Evolutionary conservation across 2,797 vertebrate genomes (phyloP).

Genomic region (Sciurus carolinensis): DNA sequence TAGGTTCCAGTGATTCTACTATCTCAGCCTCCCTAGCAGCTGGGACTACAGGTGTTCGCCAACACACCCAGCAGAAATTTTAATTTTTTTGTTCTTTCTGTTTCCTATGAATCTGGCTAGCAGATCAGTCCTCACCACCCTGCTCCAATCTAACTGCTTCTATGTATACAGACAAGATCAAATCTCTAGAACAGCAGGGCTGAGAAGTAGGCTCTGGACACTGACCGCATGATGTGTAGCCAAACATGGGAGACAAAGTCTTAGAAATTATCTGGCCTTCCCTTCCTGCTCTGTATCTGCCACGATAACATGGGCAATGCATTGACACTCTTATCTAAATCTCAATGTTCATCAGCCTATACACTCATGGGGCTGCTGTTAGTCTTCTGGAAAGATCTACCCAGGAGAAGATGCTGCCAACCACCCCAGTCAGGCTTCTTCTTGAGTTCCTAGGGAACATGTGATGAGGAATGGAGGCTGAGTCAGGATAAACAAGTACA

Average conservation of each 20-base stretch:
- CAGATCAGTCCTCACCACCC: neutral
- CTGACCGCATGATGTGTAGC: neutral
- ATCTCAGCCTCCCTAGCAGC: neutral
- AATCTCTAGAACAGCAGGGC: neutral
- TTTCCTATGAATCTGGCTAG: neutral
- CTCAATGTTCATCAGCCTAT: neutral
- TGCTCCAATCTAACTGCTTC: neutral
- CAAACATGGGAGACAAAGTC: neutral
- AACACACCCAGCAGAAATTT: neutral
- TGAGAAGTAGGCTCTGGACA: neutral
- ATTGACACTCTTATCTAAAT: neutral
- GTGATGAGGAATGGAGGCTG: neutral
- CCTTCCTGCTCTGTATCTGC: neutral
- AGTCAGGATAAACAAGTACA: neutral
- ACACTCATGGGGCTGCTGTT: neutral
- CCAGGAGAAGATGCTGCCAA: neutral
- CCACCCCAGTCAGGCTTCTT: neutral
- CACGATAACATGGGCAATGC: neutral
- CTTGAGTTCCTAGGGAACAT: neutral
- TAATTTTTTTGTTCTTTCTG: slow-evolving; percentile 21
- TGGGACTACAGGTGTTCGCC: neutral
- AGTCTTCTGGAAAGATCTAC: neutral
- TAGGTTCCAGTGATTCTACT: too few relatives aligned
- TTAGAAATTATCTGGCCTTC: neutral
- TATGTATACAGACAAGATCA: neutral